A percentile compares a stretch with the other conserved stretches of the same genome.
These are phyloP conservation scores for Dasypogon diadema DNA, from an alignment of 2,888 invertebrate genomes.

Conservation along the genomic window DNA sequence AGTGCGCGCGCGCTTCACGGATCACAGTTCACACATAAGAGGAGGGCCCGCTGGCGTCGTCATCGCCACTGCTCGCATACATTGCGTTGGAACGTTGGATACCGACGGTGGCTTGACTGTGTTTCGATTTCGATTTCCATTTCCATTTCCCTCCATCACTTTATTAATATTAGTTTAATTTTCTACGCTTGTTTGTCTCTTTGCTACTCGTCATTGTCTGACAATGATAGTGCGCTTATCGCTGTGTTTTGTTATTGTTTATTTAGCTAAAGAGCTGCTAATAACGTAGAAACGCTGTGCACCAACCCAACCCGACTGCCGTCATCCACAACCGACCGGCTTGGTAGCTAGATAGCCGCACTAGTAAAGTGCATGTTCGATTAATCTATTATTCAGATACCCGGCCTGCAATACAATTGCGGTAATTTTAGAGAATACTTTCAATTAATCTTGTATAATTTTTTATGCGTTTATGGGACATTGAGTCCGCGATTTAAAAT, in stretches of 20 bases:
- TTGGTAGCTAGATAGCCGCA: constrained; percentile 9
- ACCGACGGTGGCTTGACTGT: not conserved
- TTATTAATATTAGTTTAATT: constrained; percentile 34
- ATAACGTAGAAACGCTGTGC: not conserved
- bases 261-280: constrained; percentile 20
- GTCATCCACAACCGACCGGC: not conserved
- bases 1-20: constrained; percentile 34
- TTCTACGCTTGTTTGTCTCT: constrained; percentile 3
- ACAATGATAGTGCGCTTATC: constrained; percentile 35
- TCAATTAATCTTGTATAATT: constrained; percentile 22
- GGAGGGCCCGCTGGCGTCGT: constrained; percentile 5
- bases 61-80: not conserved
- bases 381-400: constrained; percentile 13
- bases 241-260: constrained; percentile 42
- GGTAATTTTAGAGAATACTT: constrained; percentile 17
- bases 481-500: no score
- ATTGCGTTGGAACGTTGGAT: constrained; percentile 1
- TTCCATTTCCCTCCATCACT: not conserved
- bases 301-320: not conserved
- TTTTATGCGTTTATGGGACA: not conserved
- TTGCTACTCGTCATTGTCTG: constrained; percentile 21
- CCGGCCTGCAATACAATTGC: constrained; percentile 17
- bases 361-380: constrained; percentile 25
- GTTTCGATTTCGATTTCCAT: no score
- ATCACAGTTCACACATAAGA: constrained; percentile 8